phyloP scores from a whole-genome alignment of 2,113 vertebrate genomes.

The Tupaia chinensis region DNA sequence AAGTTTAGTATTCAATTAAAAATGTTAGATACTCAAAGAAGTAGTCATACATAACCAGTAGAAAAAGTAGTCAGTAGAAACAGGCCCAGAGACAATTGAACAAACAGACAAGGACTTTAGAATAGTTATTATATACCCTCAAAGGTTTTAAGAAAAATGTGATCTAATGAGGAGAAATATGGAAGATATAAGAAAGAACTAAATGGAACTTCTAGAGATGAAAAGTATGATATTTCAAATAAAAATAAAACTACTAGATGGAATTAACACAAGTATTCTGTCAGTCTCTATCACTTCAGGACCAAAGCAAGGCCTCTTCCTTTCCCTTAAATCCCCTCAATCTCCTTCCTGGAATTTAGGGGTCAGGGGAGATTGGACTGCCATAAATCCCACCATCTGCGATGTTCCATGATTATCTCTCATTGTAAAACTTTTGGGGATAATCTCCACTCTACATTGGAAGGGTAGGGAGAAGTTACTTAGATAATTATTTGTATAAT shows the following conservation, averaged over 20 bases:
- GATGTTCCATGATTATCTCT: not conserved
- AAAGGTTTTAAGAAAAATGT: not conserved
- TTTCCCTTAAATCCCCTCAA: too few relatives aligned
- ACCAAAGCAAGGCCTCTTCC: too few relatives aligned
- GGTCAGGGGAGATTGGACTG: not conserved
- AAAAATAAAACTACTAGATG: not conserved
- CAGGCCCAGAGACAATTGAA: not conserved
- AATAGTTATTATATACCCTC: not conserved
- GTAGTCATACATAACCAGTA: not conserved
- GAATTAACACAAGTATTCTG: not conserved
- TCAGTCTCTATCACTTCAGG: not conserved
- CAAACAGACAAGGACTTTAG: not conserved
- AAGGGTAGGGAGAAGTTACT: not conserved
- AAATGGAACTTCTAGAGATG: not conserved
- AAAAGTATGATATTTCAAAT: constrained; percentile 8
- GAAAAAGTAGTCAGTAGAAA: constrained; percentile 41
- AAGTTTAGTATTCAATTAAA: not conserved
- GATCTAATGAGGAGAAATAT: not conserved
- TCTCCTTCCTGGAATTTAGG: not conserved
- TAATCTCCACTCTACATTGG: not conserved
- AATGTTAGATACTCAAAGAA: constrained; percentile 40
- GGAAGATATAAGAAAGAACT: not conserved
- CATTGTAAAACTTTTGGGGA: not conserved
- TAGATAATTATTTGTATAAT: not conserved
- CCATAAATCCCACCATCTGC: not conserved